Conservation (phyloP, 2,888 invertebrate genomes). For the Callyntrura sp. region DNA sequence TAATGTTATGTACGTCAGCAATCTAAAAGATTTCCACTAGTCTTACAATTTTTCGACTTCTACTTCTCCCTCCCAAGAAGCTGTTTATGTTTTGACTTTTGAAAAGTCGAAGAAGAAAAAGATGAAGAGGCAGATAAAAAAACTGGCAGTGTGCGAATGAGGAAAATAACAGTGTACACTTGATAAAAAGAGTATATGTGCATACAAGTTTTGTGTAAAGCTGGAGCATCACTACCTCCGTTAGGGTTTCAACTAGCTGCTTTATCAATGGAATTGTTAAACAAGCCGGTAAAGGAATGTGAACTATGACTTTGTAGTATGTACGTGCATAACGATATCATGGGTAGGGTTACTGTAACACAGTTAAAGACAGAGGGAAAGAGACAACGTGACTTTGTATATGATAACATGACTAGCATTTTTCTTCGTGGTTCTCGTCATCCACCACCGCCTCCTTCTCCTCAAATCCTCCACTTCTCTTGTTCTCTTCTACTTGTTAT, state of each 20-base stretch:
- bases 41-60: background rate
- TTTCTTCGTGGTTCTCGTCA: slow-evolving; percentile 5
- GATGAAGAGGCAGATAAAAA: slow-evolving; percentile 52
- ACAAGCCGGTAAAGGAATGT: slow-evolving; percentile 36
- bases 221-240: background rate
- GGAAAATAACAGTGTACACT: background rate
- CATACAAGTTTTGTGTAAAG: background rate
- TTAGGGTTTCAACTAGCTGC: background rate
- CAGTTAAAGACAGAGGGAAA: background rate
- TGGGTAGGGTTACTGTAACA: background rate
- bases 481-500: slow-evolving; percentile 2
- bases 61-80: slow-evolving; percentile 29
- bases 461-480: slow-evolving; percentile 32
- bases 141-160: slow-evolving; percentile 18
- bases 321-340: slow-evolving; percentile 30
- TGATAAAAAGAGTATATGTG: background rate
- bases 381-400: slow-evolving; percentile 8
- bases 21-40: no score
- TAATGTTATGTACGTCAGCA: background rate
- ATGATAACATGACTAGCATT: slow-evolving; percentile 25
- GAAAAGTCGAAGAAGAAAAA: slow-evolving; percentile 53
- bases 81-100: slow-evolving; percentile 73
- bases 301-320: slow-evolving; percentile 41
- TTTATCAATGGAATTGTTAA: slow-evolving; percentile 1
- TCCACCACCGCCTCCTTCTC: background rate